phyloP scores from a whole-genome alignment of 2,797 vertebrate species.

The Spinus pinus region DNA sequence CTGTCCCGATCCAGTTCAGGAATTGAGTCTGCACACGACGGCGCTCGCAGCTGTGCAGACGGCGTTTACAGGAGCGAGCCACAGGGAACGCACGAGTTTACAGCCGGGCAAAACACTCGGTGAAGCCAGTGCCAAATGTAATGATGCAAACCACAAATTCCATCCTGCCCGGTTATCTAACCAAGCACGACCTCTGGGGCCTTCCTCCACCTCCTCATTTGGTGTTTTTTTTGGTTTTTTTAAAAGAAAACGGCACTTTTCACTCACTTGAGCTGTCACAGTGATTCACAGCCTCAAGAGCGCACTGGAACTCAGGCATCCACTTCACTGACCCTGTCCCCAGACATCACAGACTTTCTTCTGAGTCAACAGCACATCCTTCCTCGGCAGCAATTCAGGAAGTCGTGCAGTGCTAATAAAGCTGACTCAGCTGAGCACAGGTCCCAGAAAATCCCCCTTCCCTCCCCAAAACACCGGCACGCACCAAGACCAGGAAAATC shows the following conservation, averaged over 20 bases:
- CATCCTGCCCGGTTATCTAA: neutral
- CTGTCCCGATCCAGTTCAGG: neutral
- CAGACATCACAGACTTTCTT: neutral
- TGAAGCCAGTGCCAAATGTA: neutral
- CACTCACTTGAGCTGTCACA: neutral
- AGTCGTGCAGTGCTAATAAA: neutral
- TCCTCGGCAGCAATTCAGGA: neutral
- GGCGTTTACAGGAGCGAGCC: neutral
- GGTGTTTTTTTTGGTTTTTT: neutral
- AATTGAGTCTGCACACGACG: neutral
- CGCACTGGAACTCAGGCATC: neutral
- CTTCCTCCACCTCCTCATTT: neutral
- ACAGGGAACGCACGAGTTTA: neutral
- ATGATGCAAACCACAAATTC: constrained; percentile 3
- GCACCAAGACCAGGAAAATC: neutral
- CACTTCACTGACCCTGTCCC: neutral
- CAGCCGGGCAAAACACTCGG: neutral
- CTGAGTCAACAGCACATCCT: constrained; percentile 23
- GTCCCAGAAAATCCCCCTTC: neutral
- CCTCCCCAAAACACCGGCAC: neutral
- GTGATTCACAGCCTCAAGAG: neutral
- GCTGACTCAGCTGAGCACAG: neutral
- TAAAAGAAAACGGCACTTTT: neutral
- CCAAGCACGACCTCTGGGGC: accelerated
- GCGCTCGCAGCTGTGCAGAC: neutral